These are phyloP conservation scores for Spatulosminthurus flaviceps DNA, from an alignment of 2,888 invertebrate species.

Conservation along the genomic window DNA sequence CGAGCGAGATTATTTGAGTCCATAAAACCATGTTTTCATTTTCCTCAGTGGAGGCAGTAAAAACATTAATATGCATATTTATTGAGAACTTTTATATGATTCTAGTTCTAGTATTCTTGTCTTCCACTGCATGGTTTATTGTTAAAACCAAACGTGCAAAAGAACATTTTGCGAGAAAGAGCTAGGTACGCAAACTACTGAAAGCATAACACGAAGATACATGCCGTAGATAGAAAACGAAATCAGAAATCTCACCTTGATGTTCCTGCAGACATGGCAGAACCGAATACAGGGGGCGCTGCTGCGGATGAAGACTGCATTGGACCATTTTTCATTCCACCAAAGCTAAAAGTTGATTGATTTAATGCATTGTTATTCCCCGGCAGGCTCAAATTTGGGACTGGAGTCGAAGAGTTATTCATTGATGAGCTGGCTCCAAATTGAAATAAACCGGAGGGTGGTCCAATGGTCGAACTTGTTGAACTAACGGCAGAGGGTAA, in stretches of 20 bases:
- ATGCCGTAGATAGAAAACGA: neutral
- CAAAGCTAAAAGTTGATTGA: conserved; percentile 36
- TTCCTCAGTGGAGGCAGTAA: conserved; percentile 1
- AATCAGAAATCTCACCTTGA: neutral
- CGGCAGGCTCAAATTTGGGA: conserved; percentile 19
- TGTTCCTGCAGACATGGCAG: conserved; percentile 30
- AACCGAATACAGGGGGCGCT: conserved; percentile 43
- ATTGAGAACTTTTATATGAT: too few species aligned
- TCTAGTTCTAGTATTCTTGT: too few species aligned
- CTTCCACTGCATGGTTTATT: too few species aligned
- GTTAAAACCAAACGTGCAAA: too few species aligned
- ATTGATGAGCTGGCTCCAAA: conserved; percentile 31
- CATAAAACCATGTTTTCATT: conserved; percentile 22
- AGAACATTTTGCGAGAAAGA: too few species aligned
- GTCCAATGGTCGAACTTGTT: conserved; percentile 5
- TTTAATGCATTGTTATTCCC: conserved; percentile 32
- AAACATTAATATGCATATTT: too few species aligned
- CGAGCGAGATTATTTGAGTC: conserved; percentile 18
- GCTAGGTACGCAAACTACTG: too few species aligned
- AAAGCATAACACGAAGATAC: too few species aligned
- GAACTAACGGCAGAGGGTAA: neutral
- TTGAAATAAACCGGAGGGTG: conserved; percentile 40
- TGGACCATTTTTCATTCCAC: conserved; percentile 39
- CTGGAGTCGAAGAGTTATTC: neutral
- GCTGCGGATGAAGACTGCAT: conserved; percentile 3